Conservation (phyloP, 2,888 invertebrate species). For the Pandemis corylana region DNA sequence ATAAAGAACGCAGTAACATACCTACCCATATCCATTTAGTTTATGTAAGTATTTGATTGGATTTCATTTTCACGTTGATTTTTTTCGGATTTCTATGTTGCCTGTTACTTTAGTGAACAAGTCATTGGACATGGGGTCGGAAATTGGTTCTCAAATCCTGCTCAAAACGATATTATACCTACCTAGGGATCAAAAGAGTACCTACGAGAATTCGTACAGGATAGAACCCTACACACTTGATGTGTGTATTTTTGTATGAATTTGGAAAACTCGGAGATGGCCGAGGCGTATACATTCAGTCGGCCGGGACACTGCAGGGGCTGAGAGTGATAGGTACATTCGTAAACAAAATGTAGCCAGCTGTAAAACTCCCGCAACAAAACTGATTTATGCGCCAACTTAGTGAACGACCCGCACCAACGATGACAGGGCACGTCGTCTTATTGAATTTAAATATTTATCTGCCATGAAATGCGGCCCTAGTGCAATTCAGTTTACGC, state of each 20-base stretch:
- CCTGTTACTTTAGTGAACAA: too few species aligned
- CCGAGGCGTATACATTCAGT: not conserved
- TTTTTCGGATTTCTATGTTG: too few species aligned
- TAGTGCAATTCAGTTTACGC: slow-evolving; percentile 71
- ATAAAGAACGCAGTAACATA: not conserved
- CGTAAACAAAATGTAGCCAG: not conserved
- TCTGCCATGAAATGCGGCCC: slow-evolving; percentile 54
- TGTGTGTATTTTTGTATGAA: too few species aligned
- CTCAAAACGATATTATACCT: too few species aligned
- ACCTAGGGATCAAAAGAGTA: too few species aligned
- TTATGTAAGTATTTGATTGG: too few species aligned
- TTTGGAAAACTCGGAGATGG: not conserved
- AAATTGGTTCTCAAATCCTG: not conserved
- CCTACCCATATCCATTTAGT: too few species aligned
- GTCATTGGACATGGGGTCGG: not conserved
- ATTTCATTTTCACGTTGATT: too few species aligned
- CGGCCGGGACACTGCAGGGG: not conserved
- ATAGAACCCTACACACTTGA: too few species aligned
- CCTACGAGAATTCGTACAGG: too few species aligned
- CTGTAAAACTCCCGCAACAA: slow-evolving; percentile 4
- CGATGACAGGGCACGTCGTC: slow-evolving; percentile 43
- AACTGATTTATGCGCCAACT: slow-evolving; percentile 26
- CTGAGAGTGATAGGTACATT: not conserved
- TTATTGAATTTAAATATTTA: slow-evolving; percentile 64
- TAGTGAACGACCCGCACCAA: slow-evolving; percentile 2